Conservation (phyloP, 2,888 invertebrate species). For the Cerceris rybyensis region DNA sequence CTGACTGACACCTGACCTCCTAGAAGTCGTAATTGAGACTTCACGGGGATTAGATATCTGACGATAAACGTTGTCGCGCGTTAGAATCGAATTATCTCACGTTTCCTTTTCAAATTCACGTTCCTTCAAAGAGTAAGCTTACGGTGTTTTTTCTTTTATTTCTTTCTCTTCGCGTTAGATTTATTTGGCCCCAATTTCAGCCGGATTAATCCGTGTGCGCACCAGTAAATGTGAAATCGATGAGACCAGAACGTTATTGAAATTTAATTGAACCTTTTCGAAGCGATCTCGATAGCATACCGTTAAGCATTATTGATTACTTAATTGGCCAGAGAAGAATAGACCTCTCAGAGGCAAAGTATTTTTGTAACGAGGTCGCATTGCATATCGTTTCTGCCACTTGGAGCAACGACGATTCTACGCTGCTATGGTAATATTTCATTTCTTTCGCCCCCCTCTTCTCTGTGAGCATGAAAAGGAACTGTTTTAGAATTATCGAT, state of each 20-base stretch:
- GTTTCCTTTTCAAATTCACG: no score
- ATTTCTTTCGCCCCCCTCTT: conserved; percentile 17
- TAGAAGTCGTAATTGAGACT: conserved; percentile 21
- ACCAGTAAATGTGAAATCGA: no score
- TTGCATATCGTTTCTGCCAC: conserved; percentile 14
- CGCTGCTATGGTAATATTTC: conserved; percentile 32
- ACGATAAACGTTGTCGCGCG: neutral
- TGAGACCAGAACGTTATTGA: conserved; percentile 2
- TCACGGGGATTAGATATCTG: conserved; percentile 11
- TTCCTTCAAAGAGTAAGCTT: no score
- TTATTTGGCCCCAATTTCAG: no score
- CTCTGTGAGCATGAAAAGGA: neutral
- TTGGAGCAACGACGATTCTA: conserved; percentile 21
- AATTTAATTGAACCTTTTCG: conserved; percentile 20
- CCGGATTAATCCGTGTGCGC: no score
- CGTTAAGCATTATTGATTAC: conserved; percentile 17
- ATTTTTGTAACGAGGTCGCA: conserved; percentile 16
- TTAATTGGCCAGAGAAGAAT: conserved; percentile 37
- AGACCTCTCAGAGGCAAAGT: conserved; percentile 6
- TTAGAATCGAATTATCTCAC: neutral
- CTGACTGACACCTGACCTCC: conserved; percentile 60
- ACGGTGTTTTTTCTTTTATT: no score
- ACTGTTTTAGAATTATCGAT: conserved; percentile 30
- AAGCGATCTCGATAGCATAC: neutral
- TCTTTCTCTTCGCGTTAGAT: no score